A percentile compares a stretch with the other conserved stretches of the same genome.
These are phyloP conservation scores for Megaustenia siamemsis DNA, from an alignment of 2,888 invertebrate species.

Conservation along the genomic window DNA sequence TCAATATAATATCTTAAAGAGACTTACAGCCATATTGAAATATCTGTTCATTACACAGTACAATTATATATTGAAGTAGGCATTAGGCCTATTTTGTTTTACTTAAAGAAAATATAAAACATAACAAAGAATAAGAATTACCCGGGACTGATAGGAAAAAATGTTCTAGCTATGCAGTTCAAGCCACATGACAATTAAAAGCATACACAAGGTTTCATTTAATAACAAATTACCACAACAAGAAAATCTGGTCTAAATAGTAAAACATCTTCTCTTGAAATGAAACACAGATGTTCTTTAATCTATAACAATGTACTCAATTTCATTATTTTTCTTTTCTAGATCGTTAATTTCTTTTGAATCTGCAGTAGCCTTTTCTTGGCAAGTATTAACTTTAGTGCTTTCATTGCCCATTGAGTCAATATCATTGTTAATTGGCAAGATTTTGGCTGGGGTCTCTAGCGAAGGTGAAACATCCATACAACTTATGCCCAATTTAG, in stretches of 20 bases:
- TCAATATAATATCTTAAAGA: too few species aligned
- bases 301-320: conserved; percentile 19
- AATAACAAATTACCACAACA: neutral
- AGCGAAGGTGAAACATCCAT: neutral
- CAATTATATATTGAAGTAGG: too few species aligned
- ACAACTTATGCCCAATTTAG: neutral
- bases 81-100: too few species aligned
- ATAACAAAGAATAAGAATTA: too few species aligned
- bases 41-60: too few species aligned
- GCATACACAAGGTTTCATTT: neutral
- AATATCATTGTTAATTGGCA: neutral
- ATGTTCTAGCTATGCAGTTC: too few species aligned
- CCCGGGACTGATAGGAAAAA: too few species aligned
- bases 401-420: conserved; percentile 21
- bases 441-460: neutral
- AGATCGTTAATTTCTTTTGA: neutral
- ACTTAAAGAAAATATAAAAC: too few species aligned
- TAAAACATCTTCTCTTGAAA: neutral
- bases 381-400: neutral
- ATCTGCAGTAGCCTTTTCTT: neutral
- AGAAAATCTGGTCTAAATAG: too few species aligned
- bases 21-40: too few species aligned
- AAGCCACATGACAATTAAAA: neutral
- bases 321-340: neutral
- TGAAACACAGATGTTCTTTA: neutral